Evolutionary conservation across 2,797 vertebrate genomes (phyloP).

Genomic region (Argentina silus): DNA sequence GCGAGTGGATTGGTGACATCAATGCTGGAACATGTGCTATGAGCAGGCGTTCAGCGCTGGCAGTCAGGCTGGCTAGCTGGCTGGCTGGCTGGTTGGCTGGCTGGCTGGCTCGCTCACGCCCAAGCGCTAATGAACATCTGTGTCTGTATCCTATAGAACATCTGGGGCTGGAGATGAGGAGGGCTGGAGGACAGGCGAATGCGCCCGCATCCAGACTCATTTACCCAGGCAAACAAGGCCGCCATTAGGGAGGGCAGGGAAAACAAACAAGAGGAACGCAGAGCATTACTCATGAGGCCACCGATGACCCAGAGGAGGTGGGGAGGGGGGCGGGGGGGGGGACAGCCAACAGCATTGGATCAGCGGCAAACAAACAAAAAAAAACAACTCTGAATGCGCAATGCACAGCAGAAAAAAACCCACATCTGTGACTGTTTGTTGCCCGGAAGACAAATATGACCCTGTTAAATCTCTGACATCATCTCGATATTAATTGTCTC

Average conservation of each 20-base stretch:
- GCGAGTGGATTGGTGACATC: constrained; percentile 26
- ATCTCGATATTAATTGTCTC: background rate
- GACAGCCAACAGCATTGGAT: background rate
- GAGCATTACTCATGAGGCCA: constrained; percentile 9
- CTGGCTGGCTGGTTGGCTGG: too few species aligned
- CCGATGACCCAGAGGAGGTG: too few species aligned
- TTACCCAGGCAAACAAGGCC: constrained; percentile 21
- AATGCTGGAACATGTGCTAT: background rate
- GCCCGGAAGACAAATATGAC: too few species aligned
- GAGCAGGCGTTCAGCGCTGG: background rate
- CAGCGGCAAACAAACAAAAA: background rate
- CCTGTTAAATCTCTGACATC: background rate
- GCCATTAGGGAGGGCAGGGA: constrained; percentile 4
- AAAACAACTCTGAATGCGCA: too few species aligned
- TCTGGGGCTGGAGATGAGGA: constrained; percentile 28
- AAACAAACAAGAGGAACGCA: constrained; percentile 5
- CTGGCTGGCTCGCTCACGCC: constrained; percentile 9
- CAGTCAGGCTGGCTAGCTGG: too few species aligned
- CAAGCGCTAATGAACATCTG: constrained; percentile 38
- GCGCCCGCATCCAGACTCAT: constrained; percentile 26
- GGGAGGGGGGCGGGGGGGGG: background rate
- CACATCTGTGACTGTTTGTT: background rate
- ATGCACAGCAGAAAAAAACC: too few species aligned
- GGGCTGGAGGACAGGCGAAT: constrained; percentile 2
- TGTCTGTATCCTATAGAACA: constrained; percentile 27